These are phyloP conservation scores for Ciconia boyciana DNA, from an alignment of 2,113 vertebrate species.

Conservation along the genomic window DNA sequence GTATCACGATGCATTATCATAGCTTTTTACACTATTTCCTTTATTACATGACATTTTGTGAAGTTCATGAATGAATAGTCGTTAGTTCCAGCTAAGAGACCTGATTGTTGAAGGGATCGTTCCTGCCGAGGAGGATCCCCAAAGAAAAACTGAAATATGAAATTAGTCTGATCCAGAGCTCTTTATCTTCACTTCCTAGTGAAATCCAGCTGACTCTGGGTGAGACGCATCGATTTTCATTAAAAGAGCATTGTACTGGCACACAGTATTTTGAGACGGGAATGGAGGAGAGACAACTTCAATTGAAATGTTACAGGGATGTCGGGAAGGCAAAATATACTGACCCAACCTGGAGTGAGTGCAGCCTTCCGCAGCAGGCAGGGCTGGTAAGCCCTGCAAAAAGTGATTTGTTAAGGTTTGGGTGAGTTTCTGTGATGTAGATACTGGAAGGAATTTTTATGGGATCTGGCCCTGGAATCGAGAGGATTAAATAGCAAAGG, in stretches of 20 bases:
- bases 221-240: accelerated
- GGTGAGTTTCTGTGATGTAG: slow-evolving; percentile 60
- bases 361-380: not conserved
- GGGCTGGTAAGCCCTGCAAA: slow-evolving; percentile 46
- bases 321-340: not conserved
- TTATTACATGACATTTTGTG: not conserved
- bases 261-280: not conserved
- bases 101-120: not conserved
- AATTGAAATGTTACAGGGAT: not conserved
- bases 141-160: not conserved
- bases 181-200: not conserved
- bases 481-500: slow-evolving; percentile 49
- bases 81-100: not conserved
- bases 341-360: not conserved
- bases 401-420: slow-evolving; percentile 60
- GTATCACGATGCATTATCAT: not conserved
- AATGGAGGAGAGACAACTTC: not conserved
- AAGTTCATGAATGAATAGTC: not conserved
- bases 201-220: not conserved
- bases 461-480: slow-evolving; percentile 47
- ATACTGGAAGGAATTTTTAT: slow-evolving; percentile 71
- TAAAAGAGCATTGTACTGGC: not conserved
- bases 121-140: not conserved
- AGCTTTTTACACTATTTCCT: not conserved
- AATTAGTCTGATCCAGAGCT: not conserved